A percentile compares a stretch with the other conserved stretches of the same genome.
Evolutionary conservation across 2,113 vertebrate species (phyloP).

Genomic region (Leptosomus discolor): DNA sequence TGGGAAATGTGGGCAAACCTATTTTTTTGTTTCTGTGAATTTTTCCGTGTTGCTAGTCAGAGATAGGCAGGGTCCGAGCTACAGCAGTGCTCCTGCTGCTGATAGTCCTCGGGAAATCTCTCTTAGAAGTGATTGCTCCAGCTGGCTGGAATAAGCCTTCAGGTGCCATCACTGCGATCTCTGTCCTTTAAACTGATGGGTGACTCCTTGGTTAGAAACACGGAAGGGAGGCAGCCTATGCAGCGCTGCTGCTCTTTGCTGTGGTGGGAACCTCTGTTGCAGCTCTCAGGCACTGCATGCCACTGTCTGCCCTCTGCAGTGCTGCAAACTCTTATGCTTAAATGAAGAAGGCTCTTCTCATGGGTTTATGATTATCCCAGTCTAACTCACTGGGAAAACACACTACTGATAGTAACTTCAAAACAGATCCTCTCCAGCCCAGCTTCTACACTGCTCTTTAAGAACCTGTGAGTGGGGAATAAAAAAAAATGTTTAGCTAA

Average conservation of each 20-base stretch:
- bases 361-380: background rate
- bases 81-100: background rate
- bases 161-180: background rate
- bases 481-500: background rate
- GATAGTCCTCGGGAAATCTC: background rate
- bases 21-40: background rate
- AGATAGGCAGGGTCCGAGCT: background rate
- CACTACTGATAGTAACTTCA: background rate
- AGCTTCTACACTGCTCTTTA: background rate
- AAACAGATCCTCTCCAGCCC: background rate
- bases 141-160: background rate
- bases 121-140: background rate
- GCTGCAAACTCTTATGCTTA: background rate
- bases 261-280: background rate
- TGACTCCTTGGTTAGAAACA: background rate
- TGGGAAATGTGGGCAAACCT: background rate
- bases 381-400: background rate
- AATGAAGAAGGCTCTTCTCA: background rate
- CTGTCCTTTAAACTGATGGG: background rate
- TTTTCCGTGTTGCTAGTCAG: background rate
- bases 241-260: background rate
- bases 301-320: background rate
- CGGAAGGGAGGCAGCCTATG: background rate
- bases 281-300: background rate
- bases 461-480: background rate